phyloP scores from a whole-genome alignment of 2,888 invertebrate genomes.

The Acronicta psi region DNA sequence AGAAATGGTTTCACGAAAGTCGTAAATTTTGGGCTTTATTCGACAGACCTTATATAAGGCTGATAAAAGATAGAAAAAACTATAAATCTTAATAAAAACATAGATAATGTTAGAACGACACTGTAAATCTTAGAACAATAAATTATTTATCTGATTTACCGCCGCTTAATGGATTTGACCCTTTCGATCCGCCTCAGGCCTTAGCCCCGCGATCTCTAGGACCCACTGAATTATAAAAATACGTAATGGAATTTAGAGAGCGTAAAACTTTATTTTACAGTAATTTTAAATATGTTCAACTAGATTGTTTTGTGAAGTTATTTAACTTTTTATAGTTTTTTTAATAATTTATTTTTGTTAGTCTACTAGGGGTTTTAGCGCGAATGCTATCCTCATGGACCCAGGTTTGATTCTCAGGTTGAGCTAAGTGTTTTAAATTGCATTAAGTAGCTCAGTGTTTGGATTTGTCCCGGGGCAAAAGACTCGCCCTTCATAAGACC shows the following conservation, averaged over 20 bases:
- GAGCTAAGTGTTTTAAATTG: no score
- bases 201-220: slow-evolving; percentile 7
- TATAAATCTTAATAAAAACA: slow-evolving; percentile 2
- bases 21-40: neutral
- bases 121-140: slow-evolving; percentile 17
- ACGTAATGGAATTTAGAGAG: slow-evolving; percentile 17
- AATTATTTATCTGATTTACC: slow-evolving; percentile 46
- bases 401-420: no score
- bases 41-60: neutral
- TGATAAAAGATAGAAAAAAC: neutral
- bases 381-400: no score
- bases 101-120: slow-evolving; percentile 5
- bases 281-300: neutral
- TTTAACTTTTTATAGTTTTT: no score
- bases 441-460: no score
- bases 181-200: slow-evolving; percentile 36
- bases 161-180: slow-evolving; percentile 45
- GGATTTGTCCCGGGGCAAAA: no score
- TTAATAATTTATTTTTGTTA: no score
- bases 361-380: no score
- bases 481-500: no score
- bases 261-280: neutral
- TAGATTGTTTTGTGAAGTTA: no score
- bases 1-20: neutral
- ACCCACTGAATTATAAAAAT: slow-evolving; percentile 50